These are phyloP conservation scores for Melipona quadrifasciata DNA, from an alignment of 1,140 invertebrate genomes.

Conservation along the genomic window DNA sequence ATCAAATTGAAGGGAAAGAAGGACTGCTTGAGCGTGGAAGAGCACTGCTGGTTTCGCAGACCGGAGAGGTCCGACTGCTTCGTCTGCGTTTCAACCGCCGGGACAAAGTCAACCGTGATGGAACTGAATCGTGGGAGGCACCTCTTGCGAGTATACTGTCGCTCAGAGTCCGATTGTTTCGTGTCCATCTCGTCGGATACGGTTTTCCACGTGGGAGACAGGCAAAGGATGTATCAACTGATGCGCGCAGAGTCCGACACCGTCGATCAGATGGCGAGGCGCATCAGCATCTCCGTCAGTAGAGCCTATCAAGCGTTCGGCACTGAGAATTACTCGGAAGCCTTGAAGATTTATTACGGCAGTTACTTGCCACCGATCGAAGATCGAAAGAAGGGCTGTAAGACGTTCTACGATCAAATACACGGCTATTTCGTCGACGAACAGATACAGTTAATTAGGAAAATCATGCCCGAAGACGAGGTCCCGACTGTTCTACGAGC, in stretches of 20 bases:
- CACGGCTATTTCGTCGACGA: conserved; percentile 69
- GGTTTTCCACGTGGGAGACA: conserved; percentile 66
- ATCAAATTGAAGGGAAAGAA: not conserved
- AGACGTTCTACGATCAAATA: conserved; percentile 48
- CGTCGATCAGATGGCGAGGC: conserved; percentile 29
- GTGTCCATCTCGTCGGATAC: conserved; percentile 71
- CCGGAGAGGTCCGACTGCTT: conserved; percentile 38
- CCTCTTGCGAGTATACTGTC: conserved; percentile 69
- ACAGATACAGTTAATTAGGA: conserved; percentile 28
- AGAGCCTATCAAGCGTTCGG: conserved; percentile 71
- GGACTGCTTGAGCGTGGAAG: conserved; percentile 62
- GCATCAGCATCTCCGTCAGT: conserved; percentile 51
- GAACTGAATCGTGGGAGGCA: conserved; percentile 71
- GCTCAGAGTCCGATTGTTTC: conserved; percentile 60
- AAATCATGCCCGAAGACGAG: conserved; percentile 13
- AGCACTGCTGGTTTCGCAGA: conserved; percentile 64
- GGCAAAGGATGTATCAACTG: conserved; percentile 64
- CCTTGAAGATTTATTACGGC: conserved; percentile 65
- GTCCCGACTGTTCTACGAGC: not conserved
- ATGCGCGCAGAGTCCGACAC: conserved; percentile 68
- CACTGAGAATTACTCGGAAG: conserved; percentile 43
- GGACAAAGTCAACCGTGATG: conserved; percentile 63
- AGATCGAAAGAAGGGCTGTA: not conserved
- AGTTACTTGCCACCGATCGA: conserved; percentile 65
- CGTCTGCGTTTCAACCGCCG: conserved; percentile 62